A percentile compares a stretch with the other conserved stretches of the same genome.
Evolutionary conservation across 2,888 invertebrate genomes (phyloP).

Genomic region (Scaeva pyrastri): DNA sequence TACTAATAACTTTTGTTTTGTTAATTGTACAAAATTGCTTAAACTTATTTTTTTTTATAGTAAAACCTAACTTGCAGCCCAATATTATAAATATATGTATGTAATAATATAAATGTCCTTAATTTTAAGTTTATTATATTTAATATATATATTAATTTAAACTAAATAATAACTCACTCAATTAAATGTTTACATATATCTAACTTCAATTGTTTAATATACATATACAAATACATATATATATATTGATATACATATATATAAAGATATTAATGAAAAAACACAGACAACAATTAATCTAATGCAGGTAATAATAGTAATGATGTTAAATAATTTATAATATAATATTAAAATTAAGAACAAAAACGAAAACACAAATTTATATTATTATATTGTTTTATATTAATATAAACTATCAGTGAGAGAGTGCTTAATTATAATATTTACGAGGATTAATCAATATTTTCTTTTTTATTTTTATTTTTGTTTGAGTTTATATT

Average conservation of each 20-base stretch:
- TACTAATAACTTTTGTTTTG: slow-evolving; percentile 18
- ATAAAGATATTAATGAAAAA: slow-evolving; percentile 49
- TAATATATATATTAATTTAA: slow-evolving; percentile 47
- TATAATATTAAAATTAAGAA: slow-evolving; percentile 28
- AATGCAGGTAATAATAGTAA: slow-evolving; percentile 75
- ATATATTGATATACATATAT: slow-evolving; percentile 32
- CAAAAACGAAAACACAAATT: slow-evolving; percentile 18
- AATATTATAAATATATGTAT: slow-evolving; percentile 37
- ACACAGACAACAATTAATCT: slow-evolving; percentile 75
- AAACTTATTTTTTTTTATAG: slow-evolving; percentile 33
- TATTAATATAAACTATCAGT: slow-evolving; percentile 6
- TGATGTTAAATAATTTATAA: slow-evolving; percentile 36
- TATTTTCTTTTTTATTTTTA: no score
- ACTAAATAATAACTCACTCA: slow-evolving; percentile 74
- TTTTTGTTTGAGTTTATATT: slow-evolving; percentile 18
- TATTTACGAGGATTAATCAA: slow-evolving; percentile 45
- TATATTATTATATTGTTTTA: slow-evolving; percentile 11
- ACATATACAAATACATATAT: slow-evolving; percentile 32
- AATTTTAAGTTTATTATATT: slow-evolving; percentile 21
- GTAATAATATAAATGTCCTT: slow-evolving; percentile 3
- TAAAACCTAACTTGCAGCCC: slow-evolving; percentile 62
- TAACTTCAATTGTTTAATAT: slow-evolving; percentile 59
- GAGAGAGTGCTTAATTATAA: slow-evolving; percentile 30
- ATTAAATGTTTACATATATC: slow-evolving; percentile 66
- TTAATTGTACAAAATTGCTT: slow-evolving; percentile 50